phyloP scores from a whole-genome alignment of 2,113 vertebrate genomes.

The Osmerus mordax region DNA sequence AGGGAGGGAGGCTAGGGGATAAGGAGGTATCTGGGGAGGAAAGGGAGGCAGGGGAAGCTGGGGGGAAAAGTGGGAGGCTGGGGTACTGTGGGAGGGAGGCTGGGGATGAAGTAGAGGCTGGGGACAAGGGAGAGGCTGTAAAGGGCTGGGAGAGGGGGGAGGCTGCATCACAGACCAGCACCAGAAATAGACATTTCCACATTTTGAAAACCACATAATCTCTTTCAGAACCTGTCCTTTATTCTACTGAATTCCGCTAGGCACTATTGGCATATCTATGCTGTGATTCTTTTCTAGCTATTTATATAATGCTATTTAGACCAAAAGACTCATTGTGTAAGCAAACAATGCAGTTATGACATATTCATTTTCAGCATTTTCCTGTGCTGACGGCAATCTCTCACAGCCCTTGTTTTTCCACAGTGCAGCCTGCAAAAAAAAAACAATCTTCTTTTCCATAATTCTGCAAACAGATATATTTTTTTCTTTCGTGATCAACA shows the following conservation, averaged over 20 bases:
- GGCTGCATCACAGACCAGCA: slow-evolving; percentile 8
- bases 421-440: neutral
- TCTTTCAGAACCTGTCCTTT: slow-evolving; percentile 48
- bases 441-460: slow-evolving; percentile 31
- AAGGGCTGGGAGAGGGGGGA: neutral
- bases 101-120: slow-evolving; percentile 32
- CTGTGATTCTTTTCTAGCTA: slow-evolving; percentile 44
- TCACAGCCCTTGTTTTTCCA: slow-evolving; percentile 27
- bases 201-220: slow-evolving; percentile 58
- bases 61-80: no score
- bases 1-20: no score
- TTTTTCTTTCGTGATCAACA: slow-evolving; percentile 32
- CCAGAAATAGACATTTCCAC: slow-evolving; percentile 35
- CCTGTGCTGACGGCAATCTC: slow-evolving; percentile 40
- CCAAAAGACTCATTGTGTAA: slow-evolving; percentile 57
- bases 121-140: slow-evolving; percentile 13
- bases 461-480: slow-evolving; percentile 30
- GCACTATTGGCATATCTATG: slow-evolving; percentile 51
- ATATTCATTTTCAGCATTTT: slow-evolving; percentile 49
- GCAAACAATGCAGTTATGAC: slow-evolving; percentile 53
- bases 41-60: no score
- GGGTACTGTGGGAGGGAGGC: slow-evolving; percentile 7
- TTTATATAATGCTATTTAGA: slow-evolving; percentile 57
- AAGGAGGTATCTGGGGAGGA: no score
- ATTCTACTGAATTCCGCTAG: slow-evolving; percentile 57